A percentile compares a stretch with the other conserved stretches of the same genome.
Conservation (phyloP, 2,113 vertebrate species). For the Anarrhichthys ocellatus region DNA sequence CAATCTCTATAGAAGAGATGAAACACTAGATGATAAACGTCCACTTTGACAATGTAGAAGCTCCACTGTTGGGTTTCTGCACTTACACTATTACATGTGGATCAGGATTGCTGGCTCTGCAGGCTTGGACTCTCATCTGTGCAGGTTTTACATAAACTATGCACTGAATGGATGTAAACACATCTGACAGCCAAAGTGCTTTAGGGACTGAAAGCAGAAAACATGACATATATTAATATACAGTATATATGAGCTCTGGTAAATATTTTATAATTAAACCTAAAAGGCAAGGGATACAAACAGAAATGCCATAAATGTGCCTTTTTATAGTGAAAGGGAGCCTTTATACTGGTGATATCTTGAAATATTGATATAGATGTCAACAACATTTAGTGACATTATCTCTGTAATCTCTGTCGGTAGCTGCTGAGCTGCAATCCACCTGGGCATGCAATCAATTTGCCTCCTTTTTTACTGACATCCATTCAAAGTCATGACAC, state of each 20-base stretch:
- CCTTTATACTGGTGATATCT: neutral
- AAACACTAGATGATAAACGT: slow-evolving; percentile 33
- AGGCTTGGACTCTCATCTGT: neutral
- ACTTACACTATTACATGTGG: neutral
- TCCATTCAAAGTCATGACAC: no score
- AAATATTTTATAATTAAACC: neutral
- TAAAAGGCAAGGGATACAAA: neutral
- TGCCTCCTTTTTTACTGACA: no score
- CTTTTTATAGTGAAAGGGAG: neutral
- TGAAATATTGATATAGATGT: neutral
- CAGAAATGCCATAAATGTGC: no score
- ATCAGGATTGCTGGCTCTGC: neutral
- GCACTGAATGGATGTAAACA: neutral
- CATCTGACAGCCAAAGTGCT: slow-evolving; percentile 41
- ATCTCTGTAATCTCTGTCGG: no score
- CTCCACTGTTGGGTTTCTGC: slow-evolving; percentile 10
- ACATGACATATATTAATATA: neutral
- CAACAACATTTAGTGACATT: no score
- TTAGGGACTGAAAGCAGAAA: neutral
- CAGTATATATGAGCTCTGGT: neutral
- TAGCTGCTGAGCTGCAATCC: no score
- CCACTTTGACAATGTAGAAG: neutral
- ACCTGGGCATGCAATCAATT: no score
- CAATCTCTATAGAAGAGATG: slow-evolving; percentile 24
- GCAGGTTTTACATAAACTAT: slow-evolving; percentile 26